phyloP scores from a whole-genome alignment of 1,140 invertebrate genomes.

The Gryllus bimaculatus region DNA sequence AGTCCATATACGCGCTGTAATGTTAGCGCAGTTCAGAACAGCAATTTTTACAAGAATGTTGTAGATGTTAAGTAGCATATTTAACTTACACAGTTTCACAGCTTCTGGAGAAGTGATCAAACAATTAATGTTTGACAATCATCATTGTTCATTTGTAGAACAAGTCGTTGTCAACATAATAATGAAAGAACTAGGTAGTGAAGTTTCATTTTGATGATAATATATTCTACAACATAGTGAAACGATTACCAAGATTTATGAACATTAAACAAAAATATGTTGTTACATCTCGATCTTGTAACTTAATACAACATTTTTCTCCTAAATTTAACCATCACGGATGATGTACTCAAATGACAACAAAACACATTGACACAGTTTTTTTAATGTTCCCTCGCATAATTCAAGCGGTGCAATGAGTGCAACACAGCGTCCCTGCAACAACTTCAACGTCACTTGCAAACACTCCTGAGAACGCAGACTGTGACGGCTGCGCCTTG shows the following conservation, averaged over 20 bases:
- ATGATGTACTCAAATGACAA: not conserved
- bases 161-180: not conserved
- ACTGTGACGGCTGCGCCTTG: too few relatives aligned
- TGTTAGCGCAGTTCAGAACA: too few relatives aligned
- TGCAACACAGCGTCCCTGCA: too few relatives aligned
- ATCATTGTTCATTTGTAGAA: not conserved
- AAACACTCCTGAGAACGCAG: too few relatives aligned
- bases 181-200: not conserved
- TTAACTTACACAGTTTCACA: too few relatives aligned
- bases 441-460: too few relatives aligned
- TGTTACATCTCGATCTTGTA: not conserved
- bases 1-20: too few relatives aligned
- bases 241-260: not conserved
- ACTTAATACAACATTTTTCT: not conserved
- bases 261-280: not conserved
- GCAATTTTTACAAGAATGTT: too few relatives aligned
- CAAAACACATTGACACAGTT: not conserved
- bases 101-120: too few relatives aligned
- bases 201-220: not conserved
- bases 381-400: too few relatives aligned
- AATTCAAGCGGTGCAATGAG: too few relatives aligned
- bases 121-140: not conserved
- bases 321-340: not conserved
- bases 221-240: not conserved
- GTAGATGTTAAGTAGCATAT: too few relatives aligned